Evolutionary conservation across 2,113 vertebrate genomes (phyloP), one percentile per base, ranked within the genome.

Genomic region (Lota lota): DNA sequence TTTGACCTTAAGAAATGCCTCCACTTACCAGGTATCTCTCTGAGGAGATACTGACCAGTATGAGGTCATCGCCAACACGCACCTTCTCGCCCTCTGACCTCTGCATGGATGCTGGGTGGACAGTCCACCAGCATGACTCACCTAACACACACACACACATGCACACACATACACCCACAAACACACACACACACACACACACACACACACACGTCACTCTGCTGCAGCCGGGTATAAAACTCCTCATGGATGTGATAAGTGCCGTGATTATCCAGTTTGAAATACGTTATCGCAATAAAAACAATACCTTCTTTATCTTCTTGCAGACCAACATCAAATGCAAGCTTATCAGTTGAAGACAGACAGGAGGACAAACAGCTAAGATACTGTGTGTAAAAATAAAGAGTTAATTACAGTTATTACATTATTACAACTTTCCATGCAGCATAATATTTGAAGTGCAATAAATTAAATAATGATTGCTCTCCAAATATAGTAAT

Each of bases 61-160:
- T 99, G 73, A 99, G 93, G 84, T 99, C 97, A 77, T 99, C 97
- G 69, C 97, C 95, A 57, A 95, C 95, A 1, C 94, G 93, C 0
- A 98, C 96, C 78, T 99, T 99, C 84, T 99, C 97, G 19, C 96
- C 97, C 84, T 99, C 97, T 3, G 97, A 99, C 75, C 97, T 90
- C 79, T 92, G 91, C 60, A 90, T 87, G 67, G 91, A 92, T 12
- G 91, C 89, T 19, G 91, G 90, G 47, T 92, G 90, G 36, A 92
- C 80, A 0, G 83, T 91, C 90, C 91, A 92, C 95, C 97, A 99
- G 69, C 92, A 93, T 1, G 89, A 80, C 74, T 94, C 93, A 54
- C 92, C 93, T 93, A 40, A 70, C 36, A 47, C 60, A 66, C 58
- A 67, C 15, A 63, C 22, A 64, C 1, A 61, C 54, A 56, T 53